A percentile compares a stretch with the other conserved stretches of the same genome.
Evolutionary conservation across 1,140 invertebrate genomes (phyloP).

Genomic region (Oncopeltus fasciatus): DNA sequence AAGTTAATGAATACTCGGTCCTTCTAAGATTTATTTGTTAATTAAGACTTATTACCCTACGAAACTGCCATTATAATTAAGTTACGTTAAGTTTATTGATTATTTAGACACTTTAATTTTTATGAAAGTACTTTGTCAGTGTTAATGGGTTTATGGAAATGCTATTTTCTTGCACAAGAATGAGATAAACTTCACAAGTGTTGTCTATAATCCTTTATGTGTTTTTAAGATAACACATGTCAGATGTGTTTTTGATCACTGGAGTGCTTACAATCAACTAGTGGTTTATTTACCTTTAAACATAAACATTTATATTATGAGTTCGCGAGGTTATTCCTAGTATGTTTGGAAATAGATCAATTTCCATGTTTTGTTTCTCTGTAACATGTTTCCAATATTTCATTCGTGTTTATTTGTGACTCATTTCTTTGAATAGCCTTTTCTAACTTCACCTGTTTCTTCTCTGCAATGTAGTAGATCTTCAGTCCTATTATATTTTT

Average conservation of each 20-base stretch:
- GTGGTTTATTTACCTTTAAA: neutral
- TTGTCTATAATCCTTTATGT: neutral
- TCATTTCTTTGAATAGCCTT: no score
- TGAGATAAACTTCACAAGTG: neutral
- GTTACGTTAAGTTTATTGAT: no score
- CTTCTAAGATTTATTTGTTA: neutral
- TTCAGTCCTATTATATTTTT: no score
- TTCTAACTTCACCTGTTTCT: no score
- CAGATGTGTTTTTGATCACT: neutral
- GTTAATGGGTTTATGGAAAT: no score
- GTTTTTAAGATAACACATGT: neutral
- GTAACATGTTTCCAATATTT: no score
- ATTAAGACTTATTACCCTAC: neutral
- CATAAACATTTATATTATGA: neutral
- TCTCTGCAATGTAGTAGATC: no score
- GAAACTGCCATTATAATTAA: neutral
- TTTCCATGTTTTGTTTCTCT: no score
- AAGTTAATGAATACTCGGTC: neutral
- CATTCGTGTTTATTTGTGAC: no score
- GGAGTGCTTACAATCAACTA: neutral
- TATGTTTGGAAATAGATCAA: neutral
- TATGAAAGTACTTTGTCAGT: no score
- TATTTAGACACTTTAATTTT: no score
- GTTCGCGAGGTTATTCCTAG: neutral
- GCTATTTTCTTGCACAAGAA: constrained; percentile 5